Conservation (phyloP, 30 jellyfish, hydroid and myxozoan genomes). For the Turritopsis rubra region DNA sequence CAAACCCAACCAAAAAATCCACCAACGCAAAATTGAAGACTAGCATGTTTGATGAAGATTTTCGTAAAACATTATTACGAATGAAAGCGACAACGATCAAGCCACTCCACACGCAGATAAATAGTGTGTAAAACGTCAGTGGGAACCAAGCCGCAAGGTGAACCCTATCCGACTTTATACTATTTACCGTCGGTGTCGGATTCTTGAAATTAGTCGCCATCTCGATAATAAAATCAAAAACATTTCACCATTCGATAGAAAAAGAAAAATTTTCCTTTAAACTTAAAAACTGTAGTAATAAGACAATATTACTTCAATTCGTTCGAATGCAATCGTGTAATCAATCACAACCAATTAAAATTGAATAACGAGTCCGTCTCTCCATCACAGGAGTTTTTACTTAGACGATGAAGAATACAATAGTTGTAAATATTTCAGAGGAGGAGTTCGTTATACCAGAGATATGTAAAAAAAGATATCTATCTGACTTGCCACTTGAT, state of each 20-base stretch:
- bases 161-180: not conserved
- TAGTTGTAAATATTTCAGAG: not conserved
- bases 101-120: slow-evolving; percentile 11
- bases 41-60: not conserved
- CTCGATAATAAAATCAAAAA: no score
- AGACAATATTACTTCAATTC: not conserved
- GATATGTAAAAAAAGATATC: no score
- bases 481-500: no score
- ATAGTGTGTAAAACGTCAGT: not conserved
- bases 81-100: not conserved
- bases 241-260: not conserved
- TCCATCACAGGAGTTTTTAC: not conserved
- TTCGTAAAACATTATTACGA: not conserved
- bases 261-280: not conserved
- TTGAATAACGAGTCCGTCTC: not conserved
- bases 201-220: not conserved
- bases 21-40: slow-evolving; percentile 5
- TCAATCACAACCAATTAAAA: not conserved
- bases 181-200: not conserved
- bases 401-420: not conserved
- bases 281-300: no score
- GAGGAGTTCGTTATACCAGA: not conserved
- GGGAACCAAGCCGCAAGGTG: slow-evolving; percentile 14
- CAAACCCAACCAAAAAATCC: not conserved
- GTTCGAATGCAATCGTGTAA: not conserved